Evolutionary conservation across 2,888 invertebrate species (phyloP).

Genomic region (Monopis laevigella): DNA sequence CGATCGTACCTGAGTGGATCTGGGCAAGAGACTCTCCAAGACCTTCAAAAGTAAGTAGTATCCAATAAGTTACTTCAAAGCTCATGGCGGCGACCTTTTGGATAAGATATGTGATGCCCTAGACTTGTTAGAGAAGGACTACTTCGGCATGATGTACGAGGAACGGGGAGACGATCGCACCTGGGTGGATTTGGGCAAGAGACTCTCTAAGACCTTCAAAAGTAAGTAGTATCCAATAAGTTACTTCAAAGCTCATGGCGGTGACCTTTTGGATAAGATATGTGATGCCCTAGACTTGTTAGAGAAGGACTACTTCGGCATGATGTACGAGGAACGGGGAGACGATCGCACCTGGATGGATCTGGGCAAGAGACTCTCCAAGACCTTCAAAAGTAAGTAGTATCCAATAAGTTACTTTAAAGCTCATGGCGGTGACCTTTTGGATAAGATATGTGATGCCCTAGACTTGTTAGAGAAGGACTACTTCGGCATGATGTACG

Average conservation of each 20-base stretch:
- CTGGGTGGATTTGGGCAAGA: constrained; percentile 91
- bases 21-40: constrained; percentile 87
- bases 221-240: constrained; percentile 58
- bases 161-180: constrained; percentile 83
- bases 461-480: constrained; percentile 91
- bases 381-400: constrained; percentile 85
- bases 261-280: constrained; percentile 85
- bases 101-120: constrained; percentile 88
- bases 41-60: constrained; percentile 81
- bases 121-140: constrained; percentile 91
- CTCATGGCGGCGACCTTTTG: constrained; percentile 86
- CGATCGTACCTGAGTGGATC: constrained; percentile 86
- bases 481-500: constrained; percentile 91
- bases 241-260: constrained; percentile 23
- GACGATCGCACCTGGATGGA: constrained; percentile 90
- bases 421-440: constrained; percentile 68
- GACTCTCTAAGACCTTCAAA: constrained; percentile 89
- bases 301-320: constrained; percentile 94
- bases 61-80: constrained; percentile 52
- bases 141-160: constrained; percentile 88
- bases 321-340: constrained; percentile 84
- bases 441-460: constrained; percentile 87
- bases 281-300: constrained; percentile 87
- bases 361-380: constrained; percentile 84
- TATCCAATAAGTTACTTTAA: background rate